Evolutionary conservation across 2,888 invertebrate species (phyloP), one percentile per base, ranked within the genome.

Genomic region (Lasius fuliginosus): DNA sequence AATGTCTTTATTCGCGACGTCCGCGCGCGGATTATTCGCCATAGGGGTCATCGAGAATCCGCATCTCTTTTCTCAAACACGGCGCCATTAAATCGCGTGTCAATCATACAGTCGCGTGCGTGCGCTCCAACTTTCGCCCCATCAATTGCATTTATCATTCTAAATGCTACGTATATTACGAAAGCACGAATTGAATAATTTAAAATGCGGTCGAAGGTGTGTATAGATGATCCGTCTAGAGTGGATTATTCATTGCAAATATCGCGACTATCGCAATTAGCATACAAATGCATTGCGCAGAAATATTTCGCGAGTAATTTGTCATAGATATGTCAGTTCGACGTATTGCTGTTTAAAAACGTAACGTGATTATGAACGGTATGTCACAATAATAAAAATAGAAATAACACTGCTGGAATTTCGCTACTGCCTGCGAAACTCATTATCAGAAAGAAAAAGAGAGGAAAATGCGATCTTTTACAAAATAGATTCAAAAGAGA

Each of bases 1-100:
- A 92, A 92, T 92, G 92, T 92, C 92, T 92, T 90, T 92, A 92
- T 92, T 90, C 87, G 73, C 84, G 89, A 86, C 87, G 87, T 83
- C 40, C 71, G 75, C 85, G 65, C 67, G 84, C 84, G 82, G 84
- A 87, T 88, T 87, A 86, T 82, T 77, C 68, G 79, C 65, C 56
- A 2, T 49, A 42, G 36, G 36, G 27, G 36, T 60, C 62, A 15
- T 64, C 49, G 46, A 27, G 3, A 27, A 64, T 46, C 79, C 42
- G 42, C 58, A 53, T 60, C 56, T n/a, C n/a, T 67, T 58, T 42
- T 73, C 71, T 71, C 60, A 23, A 83, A 77, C 79, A 62, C 56
- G 58, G 27, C 33, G 68, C 40, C 82, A 71, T 56, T 62, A 74
- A 58, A 60, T 65, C 69, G 27, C 65, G 62, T 33, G 86, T 89